Percentiles rank a stretch among this genome's conserved stretches.
Conservation (phyloP, 2,113 vertebrate species). For the Tautogolabrus adspersus region DNA sequence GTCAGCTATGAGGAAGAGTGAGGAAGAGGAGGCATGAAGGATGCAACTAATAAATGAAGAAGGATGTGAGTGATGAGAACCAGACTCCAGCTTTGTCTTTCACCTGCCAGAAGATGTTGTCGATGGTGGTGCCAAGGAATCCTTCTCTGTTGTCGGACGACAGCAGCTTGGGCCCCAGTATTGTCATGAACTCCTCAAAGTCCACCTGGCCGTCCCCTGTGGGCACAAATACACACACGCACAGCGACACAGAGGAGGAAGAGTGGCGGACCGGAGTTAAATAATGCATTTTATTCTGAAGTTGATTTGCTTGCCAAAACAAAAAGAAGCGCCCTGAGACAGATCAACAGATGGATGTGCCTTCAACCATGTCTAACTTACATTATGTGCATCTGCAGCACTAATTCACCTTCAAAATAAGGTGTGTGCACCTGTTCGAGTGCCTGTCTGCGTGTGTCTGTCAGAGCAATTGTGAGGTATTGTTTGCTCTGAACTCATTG, state of each 20-base stretch:
- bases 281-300: conserved; percentile 40
- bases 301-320: conserved; percentile 40
- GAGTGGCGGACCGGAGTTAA: conserved; percentile 25
- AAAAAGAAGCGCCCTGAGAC: conserved; percentile 13
- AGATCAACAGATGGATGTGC: conserved; percentile 55
- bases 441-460: neutral
- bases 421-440: conserved; percentile 1
- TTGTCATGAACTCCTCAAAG: conserved; percentile 99
- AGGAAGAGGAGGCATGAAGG: conserved; percentile 14
- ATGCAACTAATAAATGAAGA: conserved; percentile 42
- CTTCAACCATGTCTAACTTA: conserved; percentile 37
- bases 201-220: conserved; percentile 98
- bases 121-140: conserved; percentile 96
- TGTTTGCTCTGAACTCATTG: neutral
- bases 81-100: conserved; percentile 48
- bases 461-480: neutral
- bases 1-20: conserved; percentile 35
- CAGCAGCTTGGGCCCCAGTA: conserved; percentile 96
- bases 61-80: conserved; percentile 30
- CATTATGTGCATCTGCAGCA: conserved; percentile 15
- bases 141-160: conserved; percentile 96
- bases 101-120: conserved; percentile 99
- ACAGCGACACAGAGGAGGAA: neutral
- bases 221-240: conserved; percentile 20
- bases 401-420: conserved; percentile 48